Base-by-base conservation (phyloP, 2,888 invertebrate species). In the Caenorhabditis parvicauda region DNA sequence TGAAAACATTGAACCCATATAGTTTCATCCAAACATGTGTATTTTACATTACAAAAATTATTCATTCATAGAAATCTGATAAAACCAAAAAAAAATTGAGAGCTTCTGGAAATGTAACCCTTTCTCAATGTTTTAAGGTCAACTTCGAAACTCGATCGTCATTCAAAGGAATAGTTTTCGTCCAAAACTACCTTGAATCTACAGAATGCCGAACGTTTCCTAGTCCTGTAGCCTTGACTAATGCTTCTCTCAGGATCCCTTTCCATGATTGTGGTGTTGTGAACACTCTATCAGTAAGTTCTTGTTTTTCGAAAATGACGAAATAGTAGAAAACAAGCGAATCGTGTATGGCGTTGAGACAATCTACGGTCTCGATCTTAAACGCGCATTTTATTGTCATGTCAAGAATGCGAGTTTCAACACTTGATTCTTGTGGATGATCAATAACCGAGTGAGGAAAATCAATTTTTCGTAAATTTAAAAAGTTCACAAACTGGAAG, bases 221-320 rank as follows among this genome's bases (percentile, higher is more conserved):
- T 24, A 39, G 44, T 19, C 37, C 27, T 27, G 52, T 51, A 1
- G 24, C 43, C 21, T 54, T 42, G 25, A 54, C 55, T 32, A 63
- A 63, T 37, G 68, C 74, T 17, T 67, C 68, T 42, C 60, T 77
- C 46, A 61, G 68, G 6, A 50, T 77, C 37, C 62, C 64, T 27
- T 77, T 77, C 59, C 67, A 71, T 54, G 66, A 74, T 29, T 77
- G 77, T 54, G 75, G 67, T 17, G 63, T 77, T 32, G 74, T 77
- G 47, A 59, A 68, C 56, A 59, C 66, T 51, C 54, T 65, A 59
- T 71, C 70, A 57, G 76, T 76, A 48, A 43, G 54, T 48, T 19
- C 22, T 44, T 44, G 22, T 22, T 44, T 22, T 9, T 19, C 44
- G 9, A 22, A n/a, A 9, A 12, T 39, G 12, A 27, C 3, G 9